Evolutionary conservation across 1,140 invertebrate species (phyloP).

Genomic region (Lasaia peninsularis): DNA sequence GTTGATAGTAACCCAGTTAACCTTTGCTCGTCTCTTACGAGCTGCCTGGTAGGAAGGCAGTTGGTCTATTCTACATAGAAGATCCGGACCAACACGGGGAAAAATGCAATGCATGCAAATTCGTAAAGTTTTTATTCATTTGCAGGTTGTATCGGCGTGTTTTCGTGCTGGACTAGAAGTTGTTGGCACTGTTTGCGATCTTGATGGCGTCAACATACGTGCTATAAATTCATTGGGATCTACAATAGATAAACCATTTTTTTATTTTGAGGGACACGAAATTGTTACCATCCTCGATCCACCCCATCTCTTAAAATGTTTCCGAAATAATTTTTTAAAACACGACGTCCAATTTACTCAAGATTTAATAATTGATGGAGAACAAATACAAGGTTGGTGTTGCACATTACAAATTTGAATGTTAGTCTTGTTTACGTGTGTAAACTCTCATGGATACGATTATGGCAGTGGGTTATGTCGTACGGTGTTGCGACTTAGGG

Average conservation of each 20-base stretch:
- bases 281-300: conserved; percentile 16
- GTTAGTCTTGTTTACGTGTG: too few species aligned
- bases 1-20: too few species aligned
- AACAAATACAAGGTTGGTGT: background rate
- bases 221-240: conserved; percentile 7
- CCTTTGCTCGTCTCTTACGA: too few species aligned
- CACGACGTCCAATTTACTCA: conserved; percentile 1
- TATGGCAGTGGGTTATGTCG: too few species aligned
- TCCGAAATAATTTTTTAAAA: conserved; percentile 16
- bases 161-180: background rate
- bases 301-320: conserved; percentile 16
- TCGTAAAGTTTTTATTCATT: too few species aligned
- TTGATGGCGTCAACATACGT: conserved; percentile 1
- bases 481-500: too few species aligned
- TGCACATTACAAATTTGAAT: too few species aligned
- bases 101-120: too few species aligned
- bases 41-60: too few species aligned
- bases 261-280: conserved; percentile 18
- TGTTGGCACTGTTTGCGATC: background rate
- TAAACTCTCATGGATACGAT: too few species aligned
- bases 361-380: background rate
- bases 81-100: too few species aligned
- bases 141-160: background rate
- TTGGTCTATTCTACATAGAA: too few species aligned
- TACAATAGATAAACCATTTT: conserved; percentile 13